A percentile compares a stretch with the other conserved stretches of the same genome.
phyloP scores from a whole-genome alignment of 2,888 invertebrate species.

The Aromia moschata region DNA sequence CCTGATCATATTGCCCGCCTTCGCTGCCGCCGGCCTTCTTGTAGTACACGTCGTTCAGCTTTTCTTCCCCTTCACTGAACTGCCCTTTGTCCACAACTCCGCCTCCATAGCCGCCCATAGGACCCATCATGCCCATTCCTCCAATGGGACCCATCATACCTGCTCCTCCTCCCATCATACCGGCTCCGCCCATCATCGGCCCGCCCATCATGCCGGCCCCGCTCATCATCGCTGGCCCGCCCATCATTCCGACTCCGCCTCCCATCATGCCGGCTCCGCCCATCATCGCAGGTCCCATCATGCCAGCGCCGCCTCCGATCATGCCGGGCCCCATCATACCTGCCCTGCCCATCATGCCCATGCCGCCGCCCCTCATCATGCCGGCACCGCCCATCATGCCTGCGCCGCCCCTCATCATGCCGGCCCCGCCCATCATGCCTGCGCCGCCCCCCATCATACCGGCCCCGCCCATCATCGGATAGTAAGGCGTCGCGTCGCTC shows the following conservation, averaged over 20 bases:
- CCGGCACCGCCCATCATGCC: constrained; percentile 37
- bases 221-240: constrained; percentile 19
- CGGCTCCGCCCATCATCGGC: constrained; percentile 51
- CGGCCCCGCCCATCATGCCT: constrained; percentile 27
- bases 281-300: constrained; percentile 56
- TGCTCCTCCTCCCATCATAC: constrained; percentile 42
- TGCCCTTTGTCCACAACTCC: constrained; percentile 26
- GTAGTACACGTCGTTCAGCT: constrained; percentile 33
- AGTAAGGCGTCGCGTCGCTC: constrained; percentile 68
- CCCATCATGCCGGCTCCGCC: constrained; percentile 29
- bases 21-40: constrained; percentile 33
- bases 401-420: constrained; percentile 6
- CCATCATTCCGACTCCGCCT: constrained; percentile 20
- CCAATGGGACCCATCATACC: constrained; percentile 26
- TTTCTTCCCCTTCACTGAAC: constrained; percentile 33
- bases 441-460: constrained; percentile 29
- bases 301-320: constrained; percentile 52
- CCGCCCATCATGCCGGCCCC: constrained; percentile 30
- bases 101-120: constrained; percentile 28
- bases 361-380: constrained; percentile 33
- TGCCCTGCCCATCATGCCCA: constrained; percentile 32
- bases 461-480: constrained; percentile 50
- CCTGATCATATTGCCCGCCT: constrained; percentile 30
- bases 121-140: constrained; percentile 27
- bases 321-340: constrained; percentile 30